These are phyloP conservation scores for Callospermophilus lateralis DNA, from an alignment of 2,113 vertebrate genomes.

Conservation along the genomic window DNA sequence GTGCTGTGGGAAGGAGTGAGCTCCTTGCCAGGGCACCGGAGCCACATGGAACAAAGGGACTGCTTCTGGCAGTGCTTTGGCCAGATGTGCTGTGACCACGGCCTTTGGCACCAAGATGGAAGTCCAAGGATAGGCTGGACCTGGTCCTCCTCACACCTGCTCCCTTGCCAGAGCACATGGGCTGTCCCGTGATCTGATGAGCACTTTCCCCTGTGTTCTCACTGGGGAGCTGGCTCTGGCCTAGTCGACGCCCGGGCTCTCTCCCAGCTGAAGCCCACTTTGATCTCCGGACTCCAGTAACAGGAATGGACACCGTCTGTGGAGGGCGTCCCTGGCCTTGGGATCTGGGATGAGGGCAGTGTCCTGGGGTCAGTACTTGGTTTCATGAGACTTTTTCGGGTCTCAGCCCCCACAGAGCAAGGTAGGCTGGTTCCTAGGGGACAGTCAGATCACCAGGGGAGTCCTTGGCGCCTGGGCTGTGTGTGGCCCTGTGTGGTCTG, in stretches of 20 bases:
- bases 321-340: background rate
- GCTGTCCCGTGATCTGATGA: background rate
- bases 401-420: background rate
- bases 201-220: background rate
- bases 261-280: background rate
- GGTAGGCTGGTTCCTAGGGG: background rate
- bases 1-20: background rate
- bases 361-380: background rate
- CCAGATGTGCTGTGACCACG: accelerated
- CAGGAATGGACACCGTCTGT: accelerated
- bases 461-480: too few relatives aligned
- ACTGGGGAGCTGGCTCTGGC: accelerated
- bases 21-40: background rate
- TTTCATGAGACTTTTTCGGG: background rate
- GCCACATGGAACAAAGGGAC: background rate
- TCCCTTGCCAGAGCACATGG: background rate
- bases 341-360: background rate
- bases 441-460: background rate
- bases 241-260: background rate
- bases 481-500: background rate
- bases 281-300: background rate
- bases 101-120: background rate
- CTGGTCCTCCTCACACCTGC: background rate
- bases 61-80: background rate
- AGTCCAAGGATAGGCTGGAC: background rate